Evolutionary conservation across 2,797 vertebrate species (phyloP).

Genomic region (Hyperoplus immaculatus): DNA sequence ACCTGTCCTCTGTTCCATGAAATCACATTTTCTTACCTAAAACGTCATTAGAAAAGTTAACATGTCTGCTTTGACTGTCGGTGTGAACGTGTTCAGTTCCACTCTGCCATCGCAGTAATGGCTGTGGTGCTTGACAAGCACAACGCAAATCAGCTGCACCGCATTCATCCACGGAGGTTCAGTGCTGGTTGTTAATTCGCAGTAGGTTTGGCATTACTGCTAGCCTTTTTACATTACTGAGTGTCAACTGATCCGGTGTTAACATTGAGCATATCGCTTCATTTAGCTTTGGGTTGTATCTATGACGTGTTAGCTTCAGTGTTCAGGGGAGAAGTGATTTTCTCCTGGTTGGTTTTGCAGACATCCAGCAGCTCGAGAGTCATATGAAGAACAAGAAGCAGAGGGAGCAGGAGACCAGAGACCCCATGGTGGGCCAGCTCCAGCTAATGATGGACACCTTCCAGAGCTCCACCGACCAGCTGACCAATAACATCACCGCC

Average conservation of each 20-base stretch:
- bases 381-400: slow-evolving; percentile 92
- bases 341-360: slow-evolving; percentile 67
- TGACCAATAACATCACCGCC: slow-evolving; percentile 88
- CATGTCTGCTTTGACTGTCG: not conserved
- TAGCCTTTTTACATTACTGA: not conserved
- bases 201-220: not conserved
- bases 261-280: not conserved
- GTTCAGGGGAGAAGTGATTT: not conserved
- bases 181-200: not conserved
- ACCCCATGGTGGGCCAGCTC: slow-evolving; percentile 91
- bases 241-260: not conserved
- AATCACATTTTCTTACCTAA: too few relatives aligned
- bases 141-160: not conserved
- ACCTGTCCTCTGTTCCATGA: too few relatives aligned
- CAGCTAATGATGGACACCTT: slow-evolving; percentile 91
- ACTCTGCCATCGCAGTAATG: not conserved
- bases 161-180: not conserved
- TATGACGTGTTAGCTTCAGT: not conserved
- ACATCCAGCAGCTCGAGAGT: slow-evolving; percentile 94
- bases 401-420: slow-evolving; percentile 91
- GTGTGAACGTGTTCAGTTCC: not conserved
- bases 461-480: slow-evolving; percentile 91
- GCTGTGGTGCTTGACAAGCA: not conserved
- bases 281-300: not conserved
- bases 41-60: not conserved